Base-by-base conservation (phyloP, 2,888 invertebrate genomes). In the Salpingus planirostris region DNA sequence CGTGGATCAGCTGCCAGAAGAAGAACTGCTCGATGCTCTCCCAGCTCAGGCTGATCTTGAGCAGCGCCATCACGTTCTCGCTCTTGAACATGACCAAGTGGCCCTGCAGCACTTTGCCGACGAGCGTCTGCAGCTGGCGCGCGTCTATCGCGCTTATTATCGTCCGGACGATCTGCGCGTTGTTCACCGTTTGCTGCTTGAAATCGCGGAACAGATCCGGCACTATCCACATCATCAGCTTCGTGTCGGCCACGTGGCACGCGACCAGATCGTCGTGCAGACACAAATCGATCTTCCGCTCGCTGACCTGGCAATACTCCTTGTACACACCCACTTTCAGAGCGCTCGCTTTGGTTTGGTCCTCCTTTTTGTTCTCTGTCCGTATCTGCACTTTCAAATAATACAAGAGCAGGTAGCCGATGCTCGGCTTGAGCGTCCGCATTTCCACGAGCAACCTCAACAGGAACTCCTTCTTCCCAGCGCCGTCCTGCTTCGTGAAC, bases 11-110 rank as follows among this genome's bases (percentile, higher is more conserved):
- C 65, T 96, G 95, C 97, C 97, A 98, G 25, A 97, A 74, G 62
- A 92, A 95, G 60, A 89, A 84, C 65, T 98, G 97, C 64, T 97
- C 96, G 51, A 93, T 89, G 2, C 95, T 93, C 66, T 97, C 96
- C 91, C 96, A 98, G 34, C 78, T 76, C 33, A 97, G 69, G 54
- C 91, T 95, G 24, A 84, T 80, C 38, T 82, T 83, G 48, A 88
- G 64, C 62, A 88, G 73, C 23, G 77, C 70, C 35, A 78, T 76
- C 24, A 88, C 72, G 33, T 80, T 81, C 48, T 88, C 87, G 22
- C 74, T 74, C 58, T 84, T 85, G 48, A 88, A 80, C 77, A 88
- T 85, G 55, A 79, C 78, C 38, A 88, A 64, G 53, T 84, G 87
- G 31, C 90, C 91, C 66, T 92, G 90, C 51, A 93, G 72, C 43